Conservation (phyloP, 2,797 vertebrate genomes). For the Falco berigora region DNA sequence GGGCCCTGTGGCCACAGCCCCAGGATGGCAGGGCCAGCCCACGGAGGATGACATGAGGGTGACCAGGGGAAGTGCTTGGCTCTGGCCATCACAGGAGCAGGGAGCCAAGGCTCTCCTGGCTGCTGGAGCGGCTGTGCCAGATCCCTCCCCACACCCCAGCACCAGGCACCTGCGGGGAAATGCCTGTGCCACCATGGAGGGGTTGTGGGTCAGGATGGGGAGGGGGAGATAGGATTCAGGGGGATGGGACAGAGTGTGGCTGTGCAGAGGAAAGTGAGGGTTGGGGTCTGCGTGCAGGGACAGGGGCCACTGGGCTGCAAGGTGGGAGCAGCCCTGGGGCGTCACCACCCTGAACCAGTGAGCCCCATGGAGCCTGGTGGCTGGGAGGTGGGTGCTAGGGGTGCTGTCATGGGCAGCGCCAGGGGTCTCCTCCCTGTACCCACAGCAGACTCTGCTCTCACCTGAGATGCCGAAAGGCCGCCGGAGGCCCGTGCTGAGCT, state of each 20-base stretch:
- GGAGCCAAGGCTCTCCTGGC: background rate
- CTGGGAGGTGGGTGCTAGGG: background rate
- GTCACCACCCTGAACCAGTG: background rate
- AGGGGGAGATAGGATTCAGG: background rate
- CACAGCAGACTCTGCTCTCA: background rate
- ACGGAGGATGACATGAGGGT: rapidly evolving
- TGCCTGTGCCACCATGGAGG: background rate
- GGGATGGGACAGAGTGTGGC: rapidly evolving
- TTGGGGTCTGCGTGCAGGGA: rapidly evolving
- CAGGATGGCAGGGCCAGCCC: background rate
- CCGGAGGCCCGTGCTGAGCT: constrained; percentile 50
- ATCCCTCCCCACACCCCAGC: background rate
- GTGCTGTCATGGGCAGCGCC: rapidly evolving
- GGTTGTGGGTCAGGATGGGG: background rate
- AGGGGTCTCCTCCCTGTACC: too few relatives aligned
- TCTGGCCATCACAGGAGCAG: rapidly evolving
- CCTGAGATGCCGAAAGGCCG: constrained; percentile 59
- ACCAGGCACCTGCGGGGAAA: rapidly evolving
- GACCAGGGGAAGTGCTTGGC: background rate
- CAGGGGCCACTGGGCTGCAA: background rate
- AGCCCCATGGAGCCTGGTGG: background rate
- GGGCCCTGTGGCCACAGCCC: background rate
- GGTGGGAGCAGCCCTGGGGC: background rate
- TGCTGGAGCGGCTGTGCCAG: background rate
- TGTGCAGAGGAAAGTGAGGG: rapidly evolving